Percentiles rank a stretch among this genome's conserved stretches.
Conservation (phyloP, 2,888 invertebrate species). For the Pherbina coryleti region DNA sequence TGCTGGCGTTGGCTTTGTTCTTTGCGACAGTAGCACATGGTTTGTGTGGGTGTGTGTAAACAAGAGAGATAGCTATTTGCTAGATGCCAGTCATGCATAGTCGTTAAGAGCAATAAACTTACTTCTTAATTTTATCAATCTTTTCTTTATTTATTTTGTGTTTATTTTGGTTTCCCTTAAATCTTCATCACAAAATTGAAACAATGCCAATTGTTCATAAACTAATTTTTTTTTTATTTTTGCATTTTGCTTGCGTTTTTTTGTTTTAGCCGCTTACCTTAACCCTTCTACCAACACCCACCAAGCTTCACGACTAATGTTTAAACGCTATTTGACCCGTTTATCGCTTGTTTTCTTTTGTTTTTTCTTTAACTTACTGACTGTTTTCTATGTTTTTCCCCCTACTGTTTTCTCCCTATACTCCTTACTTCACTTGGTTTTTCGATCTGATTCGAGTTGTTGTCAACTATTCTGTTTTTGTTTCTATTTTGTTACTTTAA, state of each 20-base stretch:
- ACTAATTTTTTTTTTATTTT: neutral
- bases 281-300: slow-evolving; percentile 4
- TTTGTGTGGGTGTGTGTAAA: slow-evolving; percentile 18
- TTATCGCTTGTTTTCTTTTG: too few species aligned
- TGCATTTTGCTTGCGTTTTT: neutral
- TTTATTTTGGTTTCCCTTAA: slow-evolving; percentile 4
- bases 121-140: neutral
- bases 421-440: neutral
- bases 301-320: neutral
- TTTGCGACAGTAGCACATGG: neutral
- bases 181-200: neutral
- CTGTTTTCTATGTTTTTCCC: too few species aligned
- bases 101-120: neutral
- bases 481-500: neutral
- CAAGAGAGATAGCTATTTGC: neutral
- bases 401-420: neutral
- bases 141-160: neutral
- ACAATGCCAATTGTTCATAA: neutral
- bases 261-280: neutral
- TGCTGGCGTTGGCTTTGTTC: neutral
- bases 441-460: neutral
- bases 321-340: neutral
- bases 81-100: neutral
- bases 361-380: neutral
- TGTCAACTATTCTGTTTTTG: neutral